Evolutionary conservation across 2,797 vertebrate genomes (phyloP).

Genomic region (Loriculus beryllinus): DNA sequence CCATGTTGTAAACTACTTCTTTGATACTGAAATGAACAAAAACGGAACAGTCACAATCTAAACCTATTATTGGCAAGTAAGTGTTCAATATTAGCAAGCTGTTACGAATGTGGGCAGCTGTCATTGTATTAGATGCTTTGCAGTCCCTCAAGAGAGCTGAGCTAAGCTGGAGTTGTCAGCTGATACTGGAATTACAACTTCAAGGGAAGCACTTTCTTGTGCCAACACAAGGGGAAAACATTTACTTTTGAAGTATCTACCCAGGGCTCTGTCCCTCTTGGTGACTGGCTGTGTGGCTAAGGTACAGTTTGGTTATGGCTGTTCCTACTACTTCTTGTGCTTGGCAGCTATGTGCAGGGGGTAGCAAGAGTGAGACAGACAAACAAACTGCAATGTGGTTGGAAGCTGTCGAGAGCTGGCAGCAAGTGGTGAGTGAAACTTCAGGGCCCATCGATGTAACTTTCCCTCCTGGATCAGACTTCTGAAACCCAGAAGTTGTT

Average conservation of each 20-base stretch:
- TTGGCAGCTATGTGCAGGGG: neutral
- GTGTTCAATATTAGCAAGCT: neutral
- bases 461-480: neutral
- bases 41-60: neutral
- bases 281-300: neutral
- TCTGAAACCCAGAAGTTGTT: neutral
- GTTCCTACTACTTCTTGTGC: neutral
- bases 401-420: neutral
- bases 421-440: neutral
- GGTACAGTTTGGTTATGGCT: neutral
- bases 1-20: neutral
- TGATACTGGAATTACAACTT: neutral
- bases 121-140: neutral
- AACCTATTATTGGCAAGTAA: neutral
- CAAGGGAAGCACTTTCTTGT: neutral
- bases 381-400: neutral
- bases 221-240: neutral
- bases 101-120: neutral
- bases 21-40: neutral
- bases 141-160: neutral
- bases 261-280: neutral
- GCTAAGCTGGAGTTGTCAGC: neutral
- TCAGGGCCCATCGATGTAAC: neutral
- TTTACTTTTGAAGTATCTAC: neutral
- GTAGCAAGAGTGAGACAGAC: neutral